phyloP scores from a whole-genome alignment of 2,113 vertebrate species.

The Rostratula benghalensis region DNA sequence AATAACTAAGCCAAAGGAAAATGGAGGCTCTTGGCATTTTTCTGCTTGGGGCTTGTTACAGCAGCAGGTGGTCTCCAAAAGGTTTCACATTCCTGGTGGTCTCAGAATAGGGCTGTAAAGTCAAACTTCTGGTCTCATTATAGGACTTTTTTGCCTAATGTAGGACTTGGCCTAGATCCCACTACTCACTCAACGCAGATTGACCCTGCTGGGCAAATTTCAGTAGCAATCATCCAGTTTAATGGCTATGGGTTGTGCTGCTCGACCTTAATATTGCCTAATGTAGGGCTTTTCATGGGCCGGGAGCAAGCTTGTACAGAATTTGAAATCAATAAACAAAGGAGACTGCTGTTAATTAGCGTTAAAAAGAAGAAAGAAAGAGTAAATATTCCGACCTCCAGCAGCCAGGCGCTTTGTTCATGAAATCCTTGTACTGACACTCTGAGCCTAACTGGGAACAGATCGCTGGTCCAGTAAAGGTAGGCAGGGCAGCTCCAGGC shows the following conservation, averaged over 20 bases:
- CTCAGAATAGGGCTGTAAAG: slow-evolving; percentile 24
- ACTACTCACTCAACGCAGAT: background rate
- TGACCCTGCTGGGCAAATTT: background rate
- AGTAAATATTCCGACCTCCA: background rate
- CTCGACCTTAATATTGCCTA: background rate
- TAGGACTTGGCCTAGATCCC: slow-evolving; percentile 29
- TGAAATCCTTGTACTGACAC: background rate
- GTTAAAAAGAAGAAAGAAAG: background rate
- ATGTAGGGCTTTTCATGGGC: background rate
- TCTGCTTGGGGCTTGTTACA: background rate
- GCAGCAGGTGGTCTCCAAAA: slow-evolving; percentile 25
- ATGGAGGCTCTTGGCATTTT: background rate
- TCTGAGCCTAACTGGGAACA: background rate
- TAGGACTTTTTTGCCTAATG: background rate
- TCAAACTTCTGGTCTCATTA: slow-evolving; percentile 23
- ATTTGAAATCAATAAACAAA: slow-evolving; percentile 22
- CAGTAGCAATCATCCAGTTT: slow-evolving; percentile 45
- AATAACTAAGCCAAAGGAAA: background rate
- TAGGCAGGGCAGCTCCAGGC: background rate
- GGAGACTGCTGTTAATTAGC: background rate
- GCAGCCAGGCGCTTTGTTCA: background rate
- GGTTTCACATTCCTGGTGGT: slow-evolving; percentile 32
- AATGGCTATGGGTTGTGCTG: background rate
- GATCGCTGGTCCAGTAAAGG: background rate
- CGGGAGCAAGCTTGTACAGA: background rate